phyloP scores from a whole-genome alignment of 2,797 vertebrate species.

The Muscicapa comitata region DNA sequence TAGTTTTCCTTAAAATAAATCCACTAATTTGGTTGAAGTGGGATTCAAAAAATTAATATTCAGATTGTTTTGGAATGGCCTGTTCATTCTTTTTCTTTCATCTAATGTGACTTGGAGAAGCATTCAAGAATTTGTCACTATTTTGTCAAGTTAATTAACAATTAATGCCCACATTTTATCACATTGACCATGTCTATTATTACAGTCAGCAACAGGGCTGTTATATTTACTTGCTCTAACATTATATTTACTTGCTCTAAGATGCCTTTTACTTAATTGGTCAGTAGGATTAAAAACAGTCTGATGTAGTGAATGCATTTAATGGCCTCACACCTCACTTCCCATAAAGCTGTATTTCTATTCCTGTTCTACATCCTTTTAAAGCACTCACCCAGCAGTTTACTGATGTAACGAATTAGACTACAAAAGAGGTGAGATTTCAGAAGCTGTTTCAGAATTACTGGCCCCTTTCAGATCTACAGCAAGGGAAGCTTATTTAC shows the following conservation, averaged over 20 bases:
- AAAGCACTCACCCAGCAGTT: conserved; percentile 48
- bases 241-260: conserved; percentile 27
- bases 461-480: not conserved
- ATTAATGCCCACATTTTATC: not conserved
- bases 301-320: conserved; percentile 51
- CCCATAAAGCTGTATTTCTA: conserved; percentile 49
- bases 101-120: not conserved
- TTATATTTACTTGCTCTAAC: conserved; percentile 32
- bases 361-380: conserved; percentile 64
- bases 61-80: not conserved
- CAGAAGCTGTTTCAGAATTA: conserved; percentile 8
- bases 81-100: not conserved
- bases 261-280: conserved; percentile 68
- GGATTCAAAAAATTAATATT: not conserved
- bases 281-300: conserved; percentile 61
- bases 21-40: not conserved
- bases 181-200: not conserved
- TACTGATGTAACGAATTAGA: conserved; percentile 68
- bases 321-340: conserved; percentile 70
- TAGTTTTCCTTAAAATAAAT: not conserved
- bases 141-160: conserved; percentile 1
- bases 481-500: not conserved
- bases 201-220: not conserved
- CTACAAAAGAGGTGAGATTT: conserved; percentile 58
- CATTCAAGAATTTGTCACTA: not conserved